Percentiles rank a stretch among this genome's conserved stretches.
phyloP scores from a whole-genome alignment of 2,113 vertebrate genomes.

The Hippocampus comes region DNA sequence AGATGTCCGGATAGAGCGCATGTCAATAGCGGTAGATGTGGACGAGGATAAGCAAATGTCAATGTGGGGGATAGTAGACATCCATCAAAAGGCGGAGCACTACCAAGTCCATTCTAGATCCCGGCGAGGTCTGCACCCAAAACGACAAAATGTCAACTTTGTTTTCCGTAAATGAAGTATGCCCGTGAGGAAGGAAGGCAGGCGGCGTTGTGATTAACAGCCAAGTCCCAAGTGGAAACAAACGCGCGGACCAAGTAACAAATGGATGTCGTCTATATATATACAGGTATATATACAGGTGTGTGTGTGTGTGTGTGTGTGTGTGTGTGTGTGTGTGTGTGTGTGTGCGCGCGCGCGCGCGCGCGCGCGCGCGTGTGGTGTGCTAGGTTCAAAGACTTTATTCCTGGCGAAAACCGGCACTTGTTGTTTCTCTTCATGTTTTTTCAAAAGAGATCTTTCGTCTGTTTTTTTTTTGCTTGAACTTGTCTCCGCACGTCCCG shows the following conservation, averaged over 20 bases:
- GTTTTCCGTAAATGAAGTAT: conserved; percentile 14
- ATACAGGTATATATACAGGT: no score
- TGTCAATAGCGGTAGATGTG: conserved; percentile 65
- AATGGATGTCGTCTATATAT: conserved; percentile 20
- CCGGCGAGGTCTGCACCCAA: conserved; percentile 21
- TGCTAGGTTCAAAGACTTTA: no score
- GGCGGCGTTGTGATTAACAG: conserved; percentile 30
- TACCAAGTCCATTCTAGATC: conserved; percentile 59
- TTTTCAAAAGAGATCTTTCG: background rate
- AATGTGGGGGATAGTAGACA: conserved; percentile 60
- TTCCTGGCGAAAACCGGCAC: background rate
- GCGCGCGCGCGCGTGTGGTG: no score
- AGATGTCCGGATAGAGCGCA: conserved; percentile 67
- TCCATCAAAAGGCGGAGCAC: conserved; percentile 64
- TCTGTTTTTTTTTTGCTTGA: background rate
- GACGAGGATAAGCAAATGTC: conserved; percentile 72
- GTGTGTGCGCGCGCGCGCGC: no score
- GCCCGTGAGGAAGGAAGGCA: background rate
- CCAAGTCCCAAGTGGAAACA: conserved; percentile 18
- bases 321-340: no score
- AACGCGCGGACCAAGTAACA: conserved; percentile 13
- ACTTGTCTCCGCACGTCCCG: background rate
- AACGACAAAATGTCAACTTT: conserved; percentile 13
- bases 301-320: no score
- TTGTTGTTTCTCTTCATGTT: background rate